Conservation (phyloP, 2,113 vertebrate species). For the Geococcyx californianus region DNA sequence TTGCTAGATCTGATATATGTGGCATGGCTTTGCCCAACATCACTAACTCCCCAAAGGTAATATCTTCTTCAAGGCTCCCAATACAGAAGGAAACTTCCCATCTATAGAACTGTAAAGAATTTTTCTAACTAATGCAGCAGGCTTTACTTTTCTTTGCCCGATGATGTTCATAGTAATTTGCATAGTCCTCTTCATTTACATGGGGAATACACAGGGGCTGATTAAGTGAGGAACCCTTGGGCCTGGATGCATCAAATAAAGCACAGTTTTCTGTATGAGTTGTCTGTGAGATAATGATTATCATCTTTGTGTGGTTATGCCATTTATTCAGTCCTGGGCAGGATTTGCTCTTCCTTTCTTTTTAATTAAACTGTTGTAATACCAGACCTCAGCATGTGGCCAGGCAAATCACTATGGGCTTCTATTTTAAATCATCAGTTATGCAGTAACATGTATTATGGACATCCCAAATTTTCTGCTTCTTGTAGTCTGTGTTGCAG, state of each 20-base stretch:
- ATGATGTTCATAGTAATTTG: neutral
- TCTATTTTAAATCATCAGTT: neutral
- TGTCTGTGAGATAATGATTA: neutral
- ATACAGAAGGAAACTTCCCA: neutral
- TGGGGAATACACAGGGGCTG: neutral
- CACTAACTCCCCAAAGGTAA: neutral
- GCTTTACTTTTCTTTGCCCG: neutral
- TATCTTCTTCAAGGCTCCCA: neutral
- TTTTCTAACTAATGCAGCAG: neutral
- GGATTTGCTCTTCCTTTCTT: neutral
- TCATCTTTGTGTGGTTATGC: neutral
- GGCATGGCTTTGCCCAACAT: neutral
- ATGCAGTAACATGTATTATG: neutral
- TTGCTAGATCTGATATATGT: neutral
- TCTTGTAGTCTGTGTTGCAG: neutral
- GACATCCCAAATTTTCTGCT: neutral
- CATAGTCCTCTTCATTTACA: neutral
- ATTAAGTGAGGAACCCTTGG: neutral
- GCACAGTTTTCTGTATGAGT: neutral
- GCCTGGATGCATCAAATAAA: neutral
- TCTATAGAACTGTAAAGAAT: neutral
- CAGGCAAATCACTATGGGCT: neutral
- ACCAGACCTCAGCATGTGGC: neutral
- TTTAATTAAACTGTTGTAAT: neutral
- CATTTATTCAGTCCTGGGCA: neutral